Base-by-base conservation (phyloP, 2,888 invertebrate species). In the Odontothrips loti region DNA sequence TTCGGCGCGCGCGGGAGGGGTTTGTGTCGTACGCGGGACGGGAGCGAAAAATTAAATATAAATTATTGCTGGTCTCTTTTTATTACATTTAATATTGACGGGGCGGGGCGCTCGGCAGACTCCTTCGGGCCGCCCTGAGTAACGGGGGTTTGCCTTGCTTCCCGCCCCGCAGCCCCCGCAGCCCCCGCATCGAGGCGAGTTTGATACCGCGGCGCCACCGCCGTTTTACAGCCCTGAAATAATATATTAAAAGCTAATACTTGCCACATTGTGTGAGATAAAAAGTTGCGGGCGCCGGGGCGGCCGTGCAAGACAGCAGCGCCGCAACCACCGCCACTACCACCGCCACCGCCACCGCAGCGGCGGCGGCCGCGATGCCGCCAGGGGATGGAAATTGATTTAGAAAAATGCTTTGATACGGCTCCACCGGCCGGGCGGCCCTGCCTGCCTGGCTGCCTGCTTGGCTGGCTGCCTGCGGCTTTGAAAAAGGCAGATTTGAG, bases 161-260 rank as follows among this genome's bases (percentile, higher is more conserved):
- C 34, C 34, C 34, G 34, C 34, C 34, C 3, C 3, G 34, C 34
- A 6, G 34, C 34, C 34, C 34, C 34, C 27, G 68, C 12, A 10
- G 10, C 27, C 10, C 23, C 68, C 11, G 68, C 58, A 15, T n/a
- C n/a, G n/a, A n/a, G n/a, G n/a, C n/a, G n/a, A n/a, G n/a, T n/a
- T n/a, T n/a, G 58, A 11, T 15, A 11, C 27, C 68, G 68, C 68
- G 6, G 51, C 51, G 15, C 58, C 58, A 58, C 58, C 17, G 58
- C 20, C 20, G 23, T 1, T 27, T 75, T 75, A 75, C 68, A 23
- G 68, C 68, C 68, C 68, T 6, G 27, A 75, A 75, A 75, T 75
- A 43, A 75, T 75, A 75, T 75, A 75, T 75, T 75, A 75, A 75
- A 75, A 75, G 68, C 68, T 75, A 75, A 75, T 75, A 75, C 68